Percentiles rank a stretch among this genome's conserved stretches.
Evolutionary conservation across 2,113 vertebrate species (phyloP).

Genomic region (Rutilus rutilus): DNA sequence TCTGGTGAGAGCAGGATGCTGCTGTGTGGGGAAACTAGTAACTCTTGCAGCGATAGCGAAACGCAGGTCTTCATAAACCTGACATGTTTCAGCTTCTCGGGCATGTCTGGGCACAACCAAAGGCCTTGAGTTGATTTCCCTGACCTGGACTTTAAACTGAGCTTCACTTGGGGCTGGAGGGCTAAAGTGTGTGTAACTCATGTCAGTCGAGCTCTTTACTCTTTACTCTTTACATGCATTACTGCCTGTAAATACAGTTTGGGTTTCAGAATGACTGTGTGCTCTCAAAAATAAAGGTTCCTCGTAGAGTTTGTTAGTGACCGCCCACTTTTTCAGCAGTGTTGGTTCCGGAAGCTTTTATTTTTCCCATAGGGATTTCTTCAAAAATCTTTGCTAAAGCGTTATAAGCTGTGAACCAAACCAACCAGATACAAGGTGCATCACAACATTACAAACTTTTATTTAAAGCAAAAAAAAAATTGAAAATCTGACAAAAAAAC

Average conservation of each 20-base stretch:
- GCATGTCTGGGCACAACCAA: slow-evolving; percentile 33
- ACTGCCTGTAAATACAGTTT: neutral
- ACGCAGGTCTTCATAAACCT: slow-evolving; percentile 25
- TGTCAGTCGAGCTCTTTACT: neutral
- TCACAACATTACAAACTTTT: no score
- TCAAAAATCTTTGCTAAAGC: no score
- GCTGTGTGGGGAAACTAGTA: slow-evolving; percentile 7
- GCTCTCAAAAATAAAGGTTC: neutral
- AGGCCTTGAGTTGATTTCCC: neutral
- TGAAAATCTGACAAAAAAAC: no score
- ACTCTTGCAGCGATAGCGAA: slow-evolving; percentile 5
- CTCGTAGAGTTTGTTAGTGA: no score
- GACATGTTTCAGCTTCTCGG: slow-evolving; percentile 31
- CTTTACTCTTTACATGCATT: no score
- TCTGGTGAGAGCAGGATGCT: slow-evolving; percentile 7
- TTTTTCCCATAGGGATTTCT: no score
- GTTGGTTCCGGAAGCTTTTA: no score
- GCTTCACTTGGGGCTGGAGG: slow-evolving; percentile 1
- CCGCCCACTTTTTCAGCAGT: no score
- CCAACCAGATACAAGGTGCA: no score
- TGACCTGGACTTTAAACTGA: slow-evolving; percentile 46
- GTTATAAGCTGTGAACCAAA: no score
- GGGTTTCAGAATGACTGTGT: no score
- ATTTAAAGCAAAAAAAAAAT: no score
- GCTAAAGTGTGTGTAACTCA: neutral